Base-by-base conservation (phyloP, 2,797 vertebrate genomes). In the Dromococcyx pavoninus region DNA sequence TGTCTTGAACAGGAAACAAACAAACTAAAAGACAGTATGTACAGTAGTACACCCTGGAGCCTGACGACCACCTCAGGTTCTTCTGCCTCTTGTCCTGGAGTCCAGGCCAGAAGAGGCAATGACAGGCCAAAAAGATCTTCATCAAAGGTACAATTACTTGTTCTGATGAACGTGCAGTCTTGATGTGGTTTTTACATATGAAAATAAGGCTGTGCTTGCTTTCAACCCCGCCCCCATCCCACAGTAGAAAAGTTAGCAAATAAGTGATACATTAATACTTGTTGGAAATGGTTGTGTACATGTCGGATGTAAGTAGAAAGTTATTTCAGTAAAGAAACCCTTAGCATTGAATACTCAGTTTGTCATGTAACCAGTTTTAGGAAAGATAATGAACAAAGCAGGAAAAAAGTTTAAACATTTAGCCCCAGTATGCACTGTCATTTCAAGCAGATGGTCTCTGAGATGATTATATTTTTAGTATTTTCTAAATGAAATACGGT, bases 381-480 rank as follows among this genome's bases (percentile, higher is more conserved):
- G 23, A 82, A 13, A 89, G 61, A 82, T 19, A 89, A 80, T 28
- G 39, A 91, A 93, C 8, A 76, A 90, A 94, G 35, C 54, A 62
- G 54, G n/a, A 18, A 67, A 80, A 41, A 86, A 89, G 39, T 67
- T 66, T 11, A 70, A 86, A 92, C 74, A 92, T 77, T 54, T 84
- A 96, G 87, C 70, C 35, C 61, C 46, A 37, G 57, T 78, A 76
- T 76, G 72, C 56, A 80, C 44, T 77, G 69, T 39, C 74, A 78
- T 91, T 94, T 91, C 67, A 87, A 90, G 78, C 92, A 96, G 94
- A 96, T 91, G 87, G 91, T 93, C 85, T 90, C 61, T 27, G 85
- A 87, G 75, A 92, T 44, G 53, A 82, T 22, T 43, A 23, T 90
- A 95, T 93, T 97, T 96, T 96, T 92, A 95, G 90, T 37, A 86